These are phyloP conservation scores for Collichthys lucidus DNA, from an alignment of 2,113 vertebrate species.

Conservation along the genomic window DNA sequence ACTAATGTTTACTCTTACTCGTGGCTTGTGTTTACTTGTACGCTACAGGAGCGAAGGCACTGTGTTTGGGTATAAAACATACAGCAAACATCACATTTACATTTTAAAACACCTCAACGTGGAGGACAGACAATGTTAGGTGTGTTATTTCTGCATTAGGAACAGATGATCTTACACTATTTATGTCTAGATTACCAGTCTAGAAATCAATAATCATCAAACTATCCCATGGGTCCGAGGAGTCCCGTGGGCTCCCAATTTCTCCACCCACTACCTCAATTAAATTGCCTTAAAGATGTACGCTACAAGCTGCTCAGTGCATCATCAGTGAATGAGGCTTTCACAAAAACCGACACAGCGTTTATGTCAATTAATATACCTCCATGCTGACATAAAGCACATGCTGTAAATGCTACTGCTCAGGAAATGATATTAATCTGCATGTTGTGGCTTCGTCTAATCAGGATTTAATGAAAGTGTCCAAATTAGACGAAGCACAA, in stretches of 20 bases:
- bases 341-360: background rate
- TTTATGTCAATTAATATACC: background rate
- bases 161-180: conserved; percentile 17
- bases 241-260: conserved; percentile 21
- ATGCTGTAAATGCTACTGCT: background rate
- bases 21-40: conserved; percentile 21
- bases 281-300: conserved; percentile 12
- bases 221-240: conserved; percentile 7
- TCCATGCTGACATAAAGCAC: background rate
- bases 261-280: conserved; percentile 13
- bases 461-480: background rate
- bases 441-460: background rate
- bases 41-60: background rate
- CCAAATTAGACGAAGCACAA: conserved; percentile 2
- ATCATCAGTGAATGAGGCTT: conserved; percentile 21
- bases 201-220: conserved; percentile 56
- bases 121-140: background rate
- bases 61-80: background rate
- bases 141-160: conserved; percentile 4
- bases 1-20: conserved; percentile 38
- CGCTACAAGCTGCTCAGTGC: conserved; percentile 32
- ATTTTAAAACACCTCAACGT: background rate
- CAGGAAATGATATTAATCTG: background rate
- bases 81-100: conserved; percentile 29
- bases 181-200: background rate